phyloP scores from a whole-genome alignment of 2,888 invertebrate species.

The Neoaliturus tenellus region DNA sequence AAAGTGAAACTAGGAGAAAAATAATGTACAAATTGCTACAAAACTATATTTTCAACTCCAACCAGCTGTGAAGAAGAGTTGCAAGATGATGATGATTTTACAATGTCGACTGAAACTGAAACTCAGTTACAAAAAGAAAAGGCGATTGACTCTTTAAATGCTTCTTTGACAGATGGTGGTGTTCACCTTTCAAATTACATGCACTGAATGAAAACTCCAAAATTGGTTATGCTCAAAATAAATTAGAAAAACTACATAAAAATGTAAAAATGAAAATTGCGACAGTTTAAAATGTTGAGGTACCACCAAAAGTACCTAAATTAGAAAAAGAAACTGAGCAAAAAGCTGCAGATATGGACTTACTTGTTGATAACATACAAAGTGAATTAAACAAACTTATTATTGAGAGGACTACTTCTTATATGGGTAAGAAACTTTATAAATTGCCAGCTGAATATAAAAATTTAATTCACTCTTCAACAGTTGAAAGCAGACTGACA shows the following conservation, averaged over 20 bases:
- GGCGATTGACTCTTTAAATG: constrained; percentile 47
- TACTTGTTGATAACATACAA: not conserved
- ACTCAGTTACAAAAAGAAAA: constrained; percentile 47
- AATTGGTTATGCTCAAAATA: not conserved
- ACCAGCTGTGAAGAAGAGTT: constrained; percentile 26
- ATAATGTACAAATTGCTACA: constrained; percentile 2
- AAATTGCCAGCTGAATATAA: no score
- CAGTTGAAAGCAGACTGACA: no score
- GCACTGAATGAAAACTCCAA: constrained; percentile 7
- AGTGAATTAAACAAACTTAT: not conserved
- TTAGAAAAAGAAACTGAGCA: not conserved
- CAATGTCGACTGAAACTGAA: constrained; percentile 21
- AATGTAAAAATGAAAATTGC: constrained; percentile 28
- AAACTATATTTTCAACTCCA: not conserved
- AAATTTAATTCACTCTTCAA: no score
- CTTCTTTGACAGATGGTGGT: constrained; percentile 17
- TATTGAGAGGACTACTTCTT: no score
- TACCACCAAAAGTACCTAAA: not conserved
- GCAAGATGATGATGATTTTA: constrained; percentile 25
- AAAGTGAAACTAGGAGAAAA: constrained; percentile 48
- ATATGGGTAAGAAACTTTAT: no score
- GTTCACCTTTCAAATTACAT: constrained; percentile 34
- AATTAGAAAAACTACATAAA: constrained; percentile 44
- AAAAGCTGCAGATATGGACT: constrained; percentile 4
- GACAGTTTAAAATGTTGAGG: not conserved